Conservation (phyloP, 2,888 invertebrate species). For the Axea sp. region DNA sequence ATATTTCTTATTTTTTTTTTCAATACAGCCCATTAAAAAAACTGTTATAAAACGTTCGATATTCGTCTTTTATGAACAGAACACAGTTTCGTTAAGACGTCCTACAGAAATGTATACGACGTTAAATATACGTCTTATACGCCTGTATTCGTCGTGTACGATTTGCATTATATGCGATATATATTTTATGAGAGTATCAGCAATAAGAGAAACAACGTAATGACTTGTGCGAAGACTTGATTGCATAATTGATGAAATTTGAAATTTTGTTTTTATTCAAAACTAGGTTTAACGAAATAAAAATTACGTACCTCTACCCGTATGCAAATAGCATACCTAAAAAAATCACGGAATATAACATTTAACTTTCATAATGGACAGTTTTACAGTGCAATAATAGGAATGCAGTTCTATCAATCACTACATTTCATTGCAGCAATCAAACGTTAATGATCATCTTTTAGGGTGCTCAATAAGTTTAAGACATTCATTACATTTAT, state of each 20-base stretch:
- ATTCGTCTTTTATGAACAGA: no score
- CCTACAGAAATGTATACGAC: no score
- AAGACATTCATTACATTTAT: background rate
- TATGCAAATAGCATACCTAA: background rate
- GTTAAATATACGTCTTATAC: no score
- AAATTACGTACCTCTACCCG: slow-evolving; percentile 5
- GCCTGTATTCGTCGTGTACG: no score
- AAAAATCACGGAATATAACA: slow-evolving; percentile 17
- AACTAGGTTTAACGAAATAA: slow-evolving; percentile 5
- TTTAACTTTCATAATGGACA: slow-evolving; percentile 26
- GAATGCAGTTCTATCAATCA: slow-evolving; percentile 24
- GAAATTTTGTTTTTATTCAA: background rate
- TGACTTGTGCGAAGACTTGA: no score
- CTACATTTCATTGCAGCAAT: slow-evolving; percentile 28
- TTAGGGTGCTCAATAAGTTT: slow-evolving; percentile 20
- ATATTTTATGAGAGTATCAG: no score
- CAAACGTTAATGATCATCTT: slow-evolving; percentile 27
- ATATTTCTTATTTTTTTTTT: no score
- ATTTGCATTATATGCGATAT: no score
- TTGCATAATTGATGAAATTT: background rate
- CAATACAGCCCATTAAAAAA: no score
- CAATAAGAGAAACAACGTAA: no score
- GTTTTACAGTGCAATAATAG: slow-evolving; percentile 25
- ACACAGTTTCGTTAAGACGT: no score
- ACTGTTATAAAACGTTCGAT: no score